Conservation (phyloP, 2,797 vertebrate genomes). For the Onychomys leucogaster region DNA sequence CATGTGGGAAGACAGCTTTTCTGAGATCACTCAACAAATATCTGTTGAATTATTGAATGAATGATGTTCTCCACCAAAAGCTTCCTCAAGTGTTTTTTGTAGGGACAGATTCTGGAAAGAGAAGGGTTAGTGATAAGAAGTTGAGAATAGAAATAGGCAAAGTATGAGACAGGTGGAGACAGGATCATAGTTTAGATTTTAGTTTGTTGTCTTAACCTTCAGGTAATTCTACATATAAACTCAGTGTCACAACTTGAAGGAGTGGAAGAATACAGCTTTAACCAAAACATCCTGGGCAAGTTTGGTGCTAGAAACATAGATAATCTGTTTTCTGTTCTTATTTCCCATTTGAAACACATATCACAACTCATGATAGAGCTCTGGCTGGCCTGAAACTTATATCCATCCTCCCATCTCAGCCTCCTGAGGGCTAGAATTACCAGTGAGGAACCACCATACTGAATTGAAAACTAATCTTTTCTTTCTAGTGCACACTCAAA, state of each 20-base stretch:
- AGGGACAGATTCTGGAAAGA: neutral
- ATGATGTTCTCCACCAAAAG: neutral
- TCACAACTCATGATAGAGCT: neutral
- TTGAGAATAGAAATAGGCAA: neutral
- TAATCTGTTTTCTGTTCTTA: neutral
- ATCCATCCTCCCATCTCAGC: neutral
- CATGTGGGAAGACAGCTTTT: neutral
- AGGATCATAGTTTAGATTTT: neutral
- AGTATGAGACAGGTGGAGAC: neutral
- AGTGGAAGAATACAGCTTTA: neutral
- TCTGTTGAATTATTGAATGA: neutral
- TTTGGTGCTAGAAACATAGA: neutral
- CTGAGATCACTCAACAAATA: neutral
- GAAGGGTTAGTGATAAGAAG: neutral
- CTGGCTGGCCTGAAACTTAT: neutral
- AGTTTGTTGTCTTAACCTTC: neutral
- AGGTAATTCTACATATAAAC: conserved; percentile 25
- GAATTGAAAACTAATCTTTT: neutral
- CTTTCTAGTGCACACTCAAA: conserved; percentile 21
- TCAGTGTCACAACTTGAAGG: neutral
- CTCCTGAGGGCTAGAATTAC: neutral
- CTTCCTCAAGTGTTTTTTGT: neutral
- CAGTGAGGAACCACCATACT: neutral
- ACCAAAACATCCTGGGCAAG: neutral
- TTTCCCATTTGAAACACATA: neutral